Percentiles rank a stretch among this genome's conserved stretches.
These are phyloP conservation scores for Pachyseris speciosa DNA, from an alignment of 64 coral and sea anemone species.

Conservation along the genomic window DNA sequence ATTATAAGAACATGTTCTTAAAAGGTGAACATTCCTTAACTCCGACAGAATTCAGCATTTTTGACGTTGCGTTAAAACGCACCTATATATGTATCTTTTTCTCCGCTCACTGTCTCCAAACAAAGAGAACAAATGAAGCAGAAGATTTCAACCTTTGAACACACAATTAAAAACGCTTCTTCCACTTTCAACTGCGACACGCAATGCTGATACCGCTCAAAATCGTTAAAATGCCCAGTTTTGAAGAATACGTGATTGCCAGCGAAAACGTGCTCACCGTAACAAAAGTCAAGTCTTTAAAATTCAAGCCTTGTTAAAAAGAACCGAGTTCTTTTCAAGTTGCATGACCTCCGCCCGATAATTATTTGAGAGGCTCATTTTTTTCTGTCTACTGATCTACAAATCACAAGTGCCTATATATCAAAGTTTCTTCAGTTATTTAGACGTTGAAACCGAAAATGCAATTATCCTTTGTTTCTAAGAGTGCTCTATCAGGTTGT, in stretches of 20 bases:
- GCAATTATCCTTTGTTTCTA: background rate
- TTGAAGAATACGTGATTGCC: too few species aligned
- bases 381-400: background rate
- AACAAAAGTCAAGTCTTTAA: background rate
- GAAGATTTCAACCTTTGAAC: too few species aligned
- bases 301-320: background rate
- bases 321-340: background rate
- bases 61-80: too few species aligned
- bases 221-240: too few species aligned
- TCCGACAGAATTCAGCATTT: background rate
- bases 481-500: too few species aligned
- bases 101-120: too few species aligned
- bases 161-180: too few species aligned
- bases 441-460: background rate
- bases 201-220: too few species aligned
- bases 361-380: background rate
- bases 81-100: too few species aligned
- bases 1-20: background rate
- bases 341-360: background rate
- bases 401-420: background rate
- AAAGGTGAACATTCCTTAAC: background rate
- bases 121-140: too few species aligned
- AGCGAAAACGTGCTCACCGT: background rate
- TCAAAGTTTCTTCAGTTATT: background rate
- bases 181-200: too few species aligned